Evolutionary conservation across 2,113 vertebrate species (phyloP).

Genomic region (Chascanopsetta lugubris): DNA sequence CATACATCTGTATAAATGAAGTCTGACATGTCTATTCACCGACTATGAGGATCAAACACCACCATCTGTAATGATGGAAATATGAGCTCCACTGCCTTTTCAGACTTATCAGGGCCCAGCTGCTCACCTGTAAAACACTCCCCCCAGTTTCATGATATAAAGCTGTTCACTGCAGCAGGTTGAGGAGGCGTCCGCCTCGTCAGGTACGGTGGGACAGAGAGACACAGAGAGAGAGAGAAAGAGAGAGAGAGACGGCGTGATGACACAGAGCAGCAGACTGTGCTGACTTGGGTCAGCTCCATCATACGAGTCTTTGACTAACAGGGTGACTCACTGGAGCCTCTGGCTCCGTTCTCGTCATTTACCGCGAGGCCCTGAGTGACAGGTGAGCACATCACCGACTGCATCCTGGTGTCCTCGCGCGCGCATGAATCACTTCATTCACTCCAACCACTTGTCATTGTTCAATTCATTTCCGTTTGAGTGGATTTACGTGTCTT

Average conservation of each 20-base stretch:
- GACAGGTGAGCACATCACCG: no score
- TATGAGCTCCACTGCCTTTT: constrained; percentile 10
- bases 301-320: constrained; percentile 51
- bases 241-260: no score
- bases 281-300: constrained; percentile 56
- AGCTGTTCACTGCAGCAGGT: constrained; percentile 30
- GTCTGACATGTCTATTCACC: constrained; percentile 16
- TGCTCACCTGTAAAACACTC: constrained; percentile 31
- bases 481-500: no score
- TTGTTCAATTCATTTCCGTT: no score
- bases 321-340: constrained; percentile 56
- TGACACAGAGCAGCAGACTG: constrained; percentile 48
- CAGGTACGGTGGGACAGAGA: constrained; percentile 51
- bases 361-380: no score
- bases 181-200: constrained; percentile 36
- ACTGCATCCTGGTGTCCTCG: no score
- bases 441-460: no score
- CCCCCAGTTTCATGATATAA: constrained; percentile 34
- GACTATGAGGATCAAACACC: constrained; percentile 5
- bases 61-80: constrained; percentile 7
- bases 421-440: no score
- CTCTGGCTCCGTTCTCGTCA: no score
- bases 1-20: neutral
- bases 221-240: no score
- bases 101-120: constrained; percentile 22